Evolutionary conservation across 2,797 vertebrate species (phyloP), one percentile per base, ranked within the genome.

Genomic region (Spinus olivaceus): DNA sequence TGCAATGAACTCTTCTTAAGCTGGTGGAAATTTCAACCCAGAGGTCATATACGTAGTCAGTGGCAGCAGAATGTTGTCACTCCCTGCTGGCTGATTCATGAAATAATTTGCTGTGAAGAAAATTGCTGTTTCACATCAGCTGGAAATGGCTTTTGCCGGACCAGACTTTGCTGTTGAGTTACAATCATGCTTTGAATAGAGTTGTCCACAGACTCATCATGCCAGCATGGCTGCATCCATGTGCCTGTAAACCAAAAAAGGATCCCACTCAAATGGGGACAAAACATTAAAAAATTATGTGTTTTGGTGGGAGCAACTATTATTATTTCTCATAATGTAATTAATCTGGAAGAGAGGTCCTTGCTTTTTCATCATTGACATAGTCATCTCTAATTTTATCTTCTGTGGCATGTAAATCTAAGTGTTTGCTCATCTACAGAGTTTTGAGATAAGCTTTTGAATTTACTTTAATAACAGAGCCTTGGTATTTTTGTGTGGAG

Each of bases 51-150:
- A 32, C 54, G 92, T 92, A 64, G 56, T 88, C 88, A 86, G 30
- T 85, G 74, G 71, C 47, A 86, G 67, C 71, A 87, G 88, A 95
- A 84, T 88, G 59, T 76, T 95, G 94, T 94, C 91, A 77, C 88
- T 95, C 88, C 80, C 87, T 94, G 85, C 77, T 94, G 91, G 63
- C 79, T 96, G 37, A 91, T 81, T 86, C 85, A 90, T 78, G 51
- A 76, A 92, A 93, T 67, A 88, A 61, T 97, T 95, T 95, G 74
- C 81, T 88, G 32, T 86, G 88, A 76, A 86, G 92, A 90, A 71
- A 90, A 73, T 37, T 93, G 85, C 81, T 91, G n/a, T 51, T 80
- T 86, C 92, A 69, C n/a, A 44, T 76, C 69, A 57, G 64, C 44
- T 86, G 49, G 57, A 91, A 83, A 82, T 0, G 0, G 47, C n/a